Base-by-base conservation (phyloP, 2,888 invertebrate species). In the Pseudococcus viburni region DNA sequence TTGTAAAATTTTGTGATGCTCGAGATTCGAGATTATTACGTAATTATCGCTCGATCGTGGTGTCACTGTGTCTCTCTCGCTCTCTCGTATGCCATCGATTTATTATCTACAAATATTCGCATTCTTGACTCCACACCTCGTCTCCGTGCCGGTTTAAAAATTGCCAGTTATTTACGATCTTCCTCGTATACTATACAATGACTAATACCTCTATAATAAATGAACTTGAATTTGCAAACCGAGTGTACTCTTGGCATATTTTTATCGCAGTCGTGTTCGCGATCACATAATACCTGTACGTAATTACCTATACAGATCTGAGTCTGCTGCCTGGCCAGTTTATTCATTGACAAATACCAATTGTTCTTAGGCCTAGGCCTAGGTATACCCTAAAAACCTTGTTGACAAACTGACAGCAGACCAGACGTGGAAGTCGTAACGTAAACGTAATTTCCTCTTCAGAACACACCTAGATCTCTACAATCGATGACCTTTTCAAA, bases 221-320 rank as follows among this genome's bases (percentile, higher is more conserved):
- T 73, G 68, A 73, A 73, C 68, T 73, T 73, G 68, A 73, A 73
- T 73, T 73, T 73, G 26, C 12, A 17, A 26, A 73, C 33, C 33
- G 12, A 26, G 68, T 73, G 33, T 33, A 33, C 26, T 33, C 68
- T 73, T 73, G 68, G 68, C 68, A 73, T 73, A 73, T 33, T 73
- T 73, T 73, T 73, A 73, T 73, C 68, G 68, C 12, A 73, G 5
- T 59, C 59, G 19, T 59, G 59, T 59, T 59, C 19, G 19, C 6
- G 12, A 51, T 51, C 51, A 51, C 51, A 51, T 51, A 51, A 59
- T 59, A 59, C 19, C 19, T 19, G 59, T 59, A 59, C 59, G 5
- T 59, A 59, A 33, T 33, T 33, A 33, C 26, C 26, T 33, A 33
- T 33, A 59, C 15, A 59, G 59, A 59, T 59, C 19, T 59, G 19